Evolutionary conservation across 1,140 invertebrate species (phyloP).

Genomic region (Marisa cornuarietis): DNA sequence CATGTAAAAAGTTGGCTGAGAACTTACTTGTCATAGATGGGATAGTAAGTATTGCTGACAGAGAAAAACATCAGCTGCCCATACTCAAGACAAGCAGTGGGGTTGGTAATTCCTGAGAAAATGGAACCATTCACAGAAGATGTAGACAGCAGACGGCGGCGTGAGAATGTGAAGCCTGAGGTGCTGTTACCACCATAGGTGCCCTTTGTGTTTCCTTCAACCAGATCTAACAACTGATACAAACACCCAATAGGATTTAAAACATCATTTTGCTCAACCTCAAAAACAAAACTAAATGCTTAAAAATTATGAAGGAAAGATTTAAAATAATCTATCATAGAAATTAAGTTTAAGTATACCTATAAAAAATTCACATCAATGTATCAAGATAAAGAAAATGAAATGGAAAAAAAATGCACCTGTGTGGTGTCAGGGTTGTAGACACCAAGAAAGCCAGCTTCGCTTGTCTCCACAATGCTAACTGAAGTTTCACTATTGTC

Average conservation of each 20-base stretch:
- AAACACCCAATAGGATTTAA: not conserved
- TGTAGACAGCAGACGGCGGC: conserved; percentile 50
- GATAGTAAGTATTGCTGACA: conserved; percentile 55
- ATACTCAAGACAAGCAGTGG: conserved; percentile 52
- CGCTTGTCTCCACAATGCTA: conserved; percentile 41
- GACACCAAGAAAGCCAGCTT: conserved; percentile 51
- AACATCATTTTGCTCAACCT: too few species aligned
- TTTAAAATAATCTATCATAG: too few species aligned
- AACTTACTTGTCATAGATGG: conserved; percentile 59
- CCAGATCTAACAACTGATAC: conserved; percentile 18
- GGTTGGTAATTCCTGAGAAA: conserved; percentile 55
- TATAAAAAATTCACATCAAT: too few species aligned
- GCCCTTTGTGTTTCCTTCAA: conserved; percentile 44
- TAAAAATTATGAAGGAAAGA: not conserved
- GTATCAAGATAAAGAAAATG: too few species aligned
- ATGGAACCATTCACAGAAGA: conserved; percentile 34
- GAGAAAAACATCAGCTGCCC: conserved; percentile 55
- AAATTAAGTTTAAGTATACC: too few species aligned
- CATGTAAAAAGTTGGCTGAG: not conserved
- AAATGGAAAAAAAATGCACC: not conserved
- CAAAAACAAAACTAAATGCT: not conserved
- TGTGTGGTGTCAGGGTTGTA: conserved; percentile 47
- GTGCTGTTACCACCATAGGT: conserved; percentile 49
- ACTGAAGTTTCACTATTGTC: conserved; percentile 39
- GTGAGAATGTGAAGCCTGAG: conserved; percentile 13